These are phyloP conservation scores for Halcyon leucocephala DNA, from an alignment of 2,797 vertebrate genomes.

Conservation along the genomic window DNA sequence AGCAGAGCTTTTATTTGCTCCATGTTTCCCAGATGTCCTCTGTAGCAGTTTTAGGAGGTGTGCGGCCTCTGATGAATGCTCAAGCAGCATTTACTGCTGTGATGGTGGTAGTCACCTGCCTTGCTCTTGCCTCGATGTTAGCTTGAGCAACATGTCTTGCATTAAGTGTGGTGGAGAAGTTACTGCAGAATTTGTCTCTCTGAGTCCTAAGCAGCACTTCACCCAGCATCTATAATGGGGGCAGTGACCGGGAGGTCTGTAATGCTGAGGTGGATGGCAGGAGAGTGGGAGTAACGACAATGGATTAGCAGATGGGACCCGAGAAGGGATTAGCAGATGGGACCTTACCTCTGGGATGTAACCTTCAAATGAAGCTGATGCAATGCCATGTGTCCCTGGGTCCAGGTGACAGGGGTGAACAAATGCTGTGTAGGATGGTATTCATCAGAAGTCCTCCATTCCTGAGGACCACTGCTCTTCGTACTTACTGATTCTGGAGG, in stretches of 20 bases:
- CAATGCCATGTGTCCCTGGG: accelerated
- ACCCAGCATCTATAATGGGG: neutral
- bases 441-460: accelerated
- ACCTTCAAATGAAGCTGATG: neutral
- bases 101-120: neutral
- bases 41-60: neutral
- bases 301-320: too few species aligned
- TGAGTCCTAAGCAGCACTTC: neutral
- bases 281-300: accelerated
- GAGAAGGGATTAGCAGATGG: neutral
- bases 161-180: neutral
- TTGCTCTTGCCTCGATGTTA: accelerated
- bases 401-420: neutral
- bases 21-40: neutral
- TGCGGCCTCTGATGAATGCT: accelerated
- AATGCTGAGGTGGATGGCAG: neutral
- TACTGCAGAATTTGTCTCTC: neutral
- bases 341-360: neutral
- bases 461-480: accelerated
- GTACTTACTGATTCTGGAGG: neutral
- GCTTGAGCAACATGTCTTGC: neutral
- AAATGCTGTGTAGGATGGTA: neutral
- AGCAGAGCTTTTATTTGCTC: neutral
- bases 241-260: neutral
- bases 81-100: neutral